phyloP scores from a whole-genome alignment of 2,888 invertebrate species.

The Globia sparganii region DNA sequence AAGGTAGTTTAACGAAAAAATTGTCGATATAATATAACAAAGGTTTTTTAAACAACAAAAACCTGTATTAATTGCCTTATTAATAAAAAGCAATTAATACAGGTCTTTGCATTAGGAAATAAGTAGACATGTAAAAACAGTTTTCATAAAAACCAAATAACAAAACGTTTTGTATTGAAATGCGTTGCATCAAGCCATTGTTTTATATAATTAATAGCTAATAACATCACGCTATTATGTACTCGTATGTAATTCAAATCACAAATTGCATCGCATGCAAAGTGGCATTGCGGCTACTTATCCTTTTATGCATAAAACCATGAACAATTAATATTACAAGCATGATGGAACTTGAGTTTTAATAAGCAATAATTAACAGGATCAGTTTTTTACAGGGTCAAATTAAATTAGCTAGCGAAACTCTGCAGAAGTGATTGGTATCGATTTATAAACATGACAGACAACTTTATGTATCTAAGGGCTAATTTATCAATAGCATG shows the following conservation, averaged over 20 bases:
- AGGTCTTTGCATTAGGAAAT: conserved; percentile 14
- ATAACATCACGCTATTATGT: conserved; percentile 50
- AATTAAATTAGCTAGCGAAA: background rate
- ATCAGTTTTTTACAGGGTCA: background rate
- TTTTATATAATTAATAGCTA: conserved; percentile 55
- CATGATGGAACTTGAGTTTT: conserved; percentile 17
- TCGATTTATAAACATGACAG: background rate
- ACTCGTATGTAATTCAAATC: conserved; percentile 41
- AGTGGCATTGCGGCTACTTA: conserved; percentile 20
- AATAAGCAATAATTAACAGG: conserved; percentile 38
- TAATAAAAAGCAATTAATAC: too few relatives aligned
- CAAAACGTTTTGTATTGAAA: conserved; percentile 52
- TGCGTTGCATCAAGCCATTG: conserved; percentile 59
- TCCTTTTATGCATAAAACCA: conserved; percentile 27
- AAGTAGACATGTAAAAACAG: conserved; percentile 21
- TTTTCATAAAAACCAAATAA: conserved; percentile 45
- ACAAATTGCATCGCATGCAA: conserved; percentile 38
- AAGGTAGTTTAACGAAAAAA: background rate
- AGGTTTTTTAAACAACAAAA: background rate
- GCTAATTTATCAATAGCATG: too few relatives aligned
- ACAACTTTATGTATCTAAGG: too few relatives aligned
- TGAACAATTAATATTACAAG: conserved; percentile 51
- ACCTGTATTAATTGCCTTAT: background rate
- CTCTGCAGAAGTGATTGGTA: background rate
- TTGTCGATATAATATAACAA: background rate